Percentiles rank a stretch among this genome's conserved stretches.
Conservation (phyloP, 1,140 invertebrate genomes). For the Hycleus phaleratus region DNA sequence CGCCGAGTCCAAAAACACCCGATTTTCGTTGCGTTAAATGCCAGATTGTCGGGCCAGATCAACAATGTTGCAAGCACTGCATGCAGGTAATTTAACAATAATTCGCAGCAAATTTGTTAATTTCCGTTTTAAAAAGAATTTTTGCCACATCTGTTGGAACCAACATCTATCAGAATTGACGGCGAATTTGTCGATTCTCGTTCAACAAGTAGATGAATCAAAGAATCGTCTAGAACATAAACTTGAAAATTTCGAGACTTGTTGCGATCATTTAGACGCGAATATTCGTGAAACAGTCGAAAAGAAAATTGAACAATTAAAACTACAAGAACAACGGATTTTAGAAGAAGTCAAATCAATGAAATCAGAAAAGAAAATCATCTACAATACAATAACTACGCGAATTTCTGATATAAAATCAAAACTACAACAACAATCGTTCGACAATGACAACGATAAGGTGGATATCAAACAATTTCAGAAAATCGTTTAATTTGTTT, state of each 20-base stretch:
- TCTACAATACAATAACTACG: constrained; percentile 2
- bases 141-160: constrained; percentile 49
- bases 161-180: constrained; percentile 49
- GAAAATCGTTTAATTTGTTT: not conserved
- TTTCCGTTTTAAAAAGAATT: constrained; percentile 39
- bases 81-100: constrained; percentile 42
- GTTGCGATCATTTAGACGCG: constrained; percentile 43
- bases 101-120: not conserved
- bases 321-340: constrained; percentile 35
- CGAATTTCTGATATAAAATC: constrained; percentile 10
- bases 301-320: constrained; percentile 43
- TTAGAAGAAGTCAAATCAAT: constrained; percentile 37
- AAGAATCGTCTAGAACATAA: constrained; percentile 44
- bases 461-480: not conserved
- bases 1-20: constrained; percentile 32
- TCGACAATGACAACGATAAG: not conserved
- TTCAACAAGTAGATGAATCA: constrained; percentile 44
- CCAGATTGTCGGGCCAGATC: constrained; percentile 41
- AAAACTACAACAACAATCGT: not conserved
- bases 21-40: constrained; percentile 40
- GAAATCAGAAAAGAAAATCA: constrained; percentile 12
- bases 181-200: constrained; percentile 46
- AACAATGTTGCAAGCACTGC: constrained; percentile 48
- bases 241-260: constrained; percentile 46
- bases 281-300: constrained; percentile 43